A percentile compares a stretch with the other conserved stretches of the same genome.
phyloP scores from a whole-genome alignment of 2,888 invertebrate species.

The Nephrocerus scutellatus region DNA sequence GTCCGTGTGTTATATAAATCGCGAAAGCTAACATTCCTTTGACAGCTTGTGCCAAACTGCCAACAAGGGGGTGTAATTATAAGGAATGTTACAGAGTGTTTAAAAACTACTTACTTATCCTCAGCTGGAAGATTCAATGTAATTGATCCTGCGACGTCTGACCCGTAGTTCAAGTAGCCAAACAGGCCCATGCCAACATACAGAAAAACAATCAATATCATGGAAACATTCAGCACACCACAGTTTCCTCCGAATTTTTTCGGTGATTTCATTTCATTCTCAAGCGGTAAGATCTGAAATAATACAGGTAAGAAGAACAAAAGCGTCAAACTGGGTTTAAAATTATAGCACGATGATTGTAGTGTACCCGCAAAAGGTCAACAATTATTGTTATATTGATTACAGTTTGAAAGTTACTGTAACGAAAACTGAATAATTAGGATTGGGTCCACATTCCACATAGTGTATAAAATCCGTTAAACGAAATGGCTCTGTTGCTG shows the following conservation, averaged over 20 bases:
- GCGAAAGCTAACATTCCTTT: constrained; percentile 68
- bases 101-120: constrained; percentile 54
- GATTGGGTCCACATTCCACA: no score
- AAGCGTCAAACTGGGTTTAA: not conserved
- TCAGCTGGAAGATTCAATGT: constrained; percentile 73
- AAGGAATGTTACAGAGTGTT: not conserved
- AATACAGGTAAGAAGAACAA: not conserved
- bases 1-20: constrained; percentile 85
- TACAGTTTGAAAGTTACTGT: not conserved
- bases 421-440: not conserved
- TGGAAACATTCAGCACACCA: constrained; percentile 79
- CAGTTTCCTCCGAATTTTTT: constrained; percentile 68
- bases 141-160: constrained; percentile 65
- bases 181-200: constrained; percentile 86
- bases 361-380: constrained; percentile 7
- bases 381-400: no score
- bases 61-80: constrained; percentile 20
- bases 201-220: constrained; percentile 73
- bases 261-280: constrained; percentile 90
- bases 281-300: constrained; percentile 80
- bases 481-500: no score
- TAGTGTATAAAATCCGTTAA: no score
- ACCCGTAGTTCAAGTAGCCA: constrained; percentile 83
- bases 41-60: constrained; percentile 63
- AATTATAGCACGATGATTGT: constrained; percentile 22